Evolutionary conservation across 2,888 invertebrate genomes (phyloP).

Genomic region (Diaphora mendica): DNA sequence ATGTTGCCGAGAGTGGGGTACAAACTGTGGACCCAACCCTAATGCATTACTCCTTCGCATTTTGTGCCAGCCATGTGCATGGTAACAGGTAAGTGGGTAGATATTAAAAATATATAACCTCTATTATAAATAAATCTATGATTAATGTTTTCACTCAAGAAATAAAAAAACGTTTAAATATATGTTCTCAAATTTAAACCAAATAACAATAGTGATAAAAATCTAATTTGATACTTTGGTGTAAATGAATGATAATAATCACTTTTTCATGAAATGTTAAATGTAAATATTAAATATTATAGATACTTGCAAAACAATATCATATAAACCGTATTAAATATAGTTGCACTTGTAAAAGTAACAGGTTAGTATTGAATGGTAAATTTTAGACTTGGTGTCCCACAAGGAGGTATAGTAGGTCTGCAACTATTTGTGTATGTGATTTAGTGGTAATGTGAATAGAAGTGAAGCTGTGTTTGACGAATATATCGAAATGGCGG

Average conservation of each 20-base stretch:
- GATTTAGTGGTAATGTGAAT: constrained; percentile 43
- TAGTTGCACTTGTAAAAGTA: constrained; percentile 38
- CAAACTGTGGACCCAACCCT: constrained; percentile 99
- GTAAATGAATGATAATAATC: not conserved
- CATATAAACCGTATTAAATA: constrained; percentile 8
- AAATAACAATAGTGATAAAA: not conserved
- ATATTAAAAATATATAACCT: not conserved
- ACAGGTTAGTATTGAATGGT: constrained; percentile 42
- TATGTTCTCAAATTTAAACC: not conserved
- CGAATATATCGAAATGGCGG: not conserved
- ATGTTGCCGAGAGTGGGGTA: constrained; percentile 95
- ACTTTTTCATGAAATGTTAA: not conserved
- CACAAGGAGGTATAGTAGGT: constrained; percentile 58
- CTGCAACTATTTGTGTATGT: constrained; percentile 58
- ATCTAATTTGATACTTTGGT: not conserved
- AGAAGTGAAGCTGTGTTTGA: constrained; percentile 53
- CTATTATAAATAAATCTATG: not conserved
- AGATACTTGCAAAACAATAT: not conserved
- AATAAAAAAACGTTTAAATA: not conserved
- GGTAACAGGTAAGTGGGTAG: constrained; percentile 94
- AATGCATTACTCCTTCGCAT: constrained; percentile 99
- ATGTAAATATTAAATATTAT: not conserved
- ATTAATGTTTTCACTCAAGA: not conserved
- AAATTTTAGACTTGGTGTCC: constrained; percentile 64
- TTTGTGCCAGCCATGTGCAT: constrained; percentile 99